Base-by-base conservation (phyloP, 37 sponge, comb jelly and placozoan genomes). In the Lycopodina hypogea region DNA sequence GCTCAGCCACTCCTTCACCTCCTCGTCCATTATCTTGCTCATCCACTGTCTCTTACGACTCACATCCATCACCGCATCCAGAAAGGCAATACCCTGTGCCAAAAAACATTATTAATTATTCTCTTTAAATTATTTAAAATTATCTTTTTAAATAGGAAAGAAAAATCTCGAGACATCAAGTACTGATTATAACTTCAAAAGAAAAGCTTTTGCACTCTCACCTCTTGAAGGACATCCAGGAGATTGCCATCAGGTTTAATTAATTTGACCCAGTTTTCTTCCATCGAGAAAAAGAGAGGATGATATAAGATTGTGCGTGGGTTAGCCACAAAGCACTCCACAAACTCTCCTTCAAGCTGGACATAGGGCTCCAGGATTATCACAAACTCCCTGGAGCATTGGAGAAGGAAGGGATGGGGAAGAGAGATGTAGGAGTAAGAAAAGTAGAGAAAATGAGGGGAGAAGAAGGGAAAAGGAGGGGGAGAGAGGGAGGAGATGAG, bases 41-140 rank as follows among this genome's bases (percentile, higher is more conserved):
- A 21, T 35, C 84, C 84, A 83, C 39, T 69, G 67, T 37, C 60
- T 65, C 24, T 73, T 73, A 0, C 39, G 40, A 34, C 69, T 53
- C 64, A 79, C 32, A 42, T 86, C 80, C 64, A 79, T 40, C 1
- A 74, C 68, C 17, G 73, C 74, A 59, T 86, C 80, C 53, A 86
- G 45, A 56, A 86, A 79, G 15, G 42, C 57, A 23, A 86, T 52
- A 29, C 86, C 86, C 85, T 85, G 50, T 0, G 15, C 9, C 14
- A 29, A 65, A 15, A 26, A 65, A 26, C 22, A 65, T 26, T 29
- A 17, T 14, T n/a, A 34, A 65, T 45, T 12, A 45, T 45, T 45
- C 9, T 45, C 9, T 45, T 12, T 45, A 45, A 45, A 17, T 28
- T 59, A 17, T 26, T 23, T 17, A 17, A 26, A 28, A 17, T 17